Base-by-base conservation (phyloP, 2,797 vertebrate genomes). In the Hyperoplus immaculatus region DNA sequence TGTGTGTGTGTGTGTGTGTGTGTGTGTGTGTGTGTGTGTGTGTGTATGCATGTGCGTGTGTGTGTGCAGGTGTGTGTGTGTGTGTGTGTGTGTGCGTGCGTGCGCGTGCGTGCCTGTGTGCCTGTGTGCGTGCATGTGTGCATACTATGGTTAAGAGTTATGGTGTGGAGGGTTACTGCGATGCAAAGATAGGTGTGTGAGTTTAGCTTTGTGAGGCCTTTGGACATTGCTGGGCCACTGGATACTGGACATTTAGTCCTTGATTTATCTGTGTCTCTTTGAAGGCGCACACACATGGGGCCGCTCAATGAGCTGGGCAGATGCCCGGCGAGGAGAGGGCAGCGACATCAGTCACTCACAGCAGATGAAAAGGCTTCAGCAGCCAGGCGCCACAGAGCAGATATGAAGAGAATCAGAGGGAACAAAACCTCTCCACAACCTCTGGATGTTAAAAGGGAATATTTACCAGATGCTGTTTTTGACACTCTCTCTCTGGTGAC, bases 281-380 rank as follows among this genome's bases (percentile, higher is more conserved):
- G 72, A 91, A 85, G 72, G 69, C 66, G 53, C 66, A 72, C 72
- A 72, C 72, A 78, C 74, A 81, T 80, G 78, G 66, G 72, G 68
- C 66, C 76, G 64, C 75, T 89, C 80, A 78, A 75, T 91, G 88
- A 88, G 79, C 77, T 57, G 77, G 88, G 72, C 84, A 69, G 72
- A 87, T 70, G 78, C 75, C 85, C 78, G 62, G 78, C 36, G 88
- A 84, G 70, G 79, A 78, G 82, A 86, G 81, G 82, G 76, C 78
- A 81, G 68, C 72, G 69, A 67, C 86, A 91, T 91, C 89, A 85
- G 77, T 88, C 88, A 87, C 70, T 88, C 81, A 51, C 60, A 73
- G 81, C 72, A 77, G 86, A 93, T 91, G 86, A 93, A 89, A 91
- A 82, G 84, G 83, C 78, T 87, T 76, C 63, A 81, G 77, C 80